phyloP scores from a whole-genome alignment of 2,113 vertebrate genomes.

The Sander lucioperca region DNA sequence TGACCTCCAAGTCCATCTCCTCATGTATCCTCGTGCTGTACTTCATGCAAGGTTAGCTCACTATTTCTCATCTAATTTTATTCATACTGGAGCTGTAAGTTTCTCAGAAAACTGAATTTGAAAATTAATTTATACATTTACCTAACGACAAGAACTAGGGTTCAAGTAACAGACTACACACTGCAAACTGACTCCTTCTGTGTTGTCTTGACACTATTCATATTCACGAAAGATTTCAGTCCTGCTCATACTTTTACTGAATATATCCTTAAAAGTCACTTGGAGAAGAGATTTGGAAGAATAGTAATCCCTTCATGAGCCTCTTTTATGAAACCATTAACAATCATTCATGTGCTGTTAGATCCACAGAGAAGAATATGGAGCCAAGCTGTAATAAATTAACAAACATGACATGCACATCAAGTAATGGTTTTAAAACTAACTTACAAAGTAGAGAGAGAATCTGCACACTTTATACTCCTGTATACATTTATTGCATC shows the following conservation, averaged over 20 bases:
- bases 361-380: neutral
- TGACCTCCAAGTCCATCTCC: conserved; percentile 93
- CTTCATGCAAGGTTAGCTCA: conserved; percentile 91
- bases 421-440: neutral
- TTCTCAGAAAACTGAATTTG: neutral
- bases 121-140: neutral
- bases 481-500: neutral
- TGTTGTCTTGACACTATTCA: neutral
- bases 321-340: neutral
- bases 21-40: conserved; percentile 93
- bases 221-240: neutral
- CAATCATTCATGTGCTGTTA: neutral
- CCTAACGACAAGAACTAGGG: neutral
- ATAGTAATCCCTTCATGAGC: neutral
- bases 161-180: neutral
- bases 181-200: neutral
- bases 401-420: neutral
- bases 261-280: neutral
- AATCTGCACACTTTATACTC: neutral
- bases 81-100: neutral
- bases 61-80: neutral
- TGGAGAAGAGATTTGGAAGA: neutral
- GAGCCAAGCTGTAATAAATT: neutral
- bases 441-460: neutral
- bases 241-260: neutral